phyloP scores from a whole-genome alignment of 2,113 vertebrate species.

The Toxotes chatareus region DNA sequence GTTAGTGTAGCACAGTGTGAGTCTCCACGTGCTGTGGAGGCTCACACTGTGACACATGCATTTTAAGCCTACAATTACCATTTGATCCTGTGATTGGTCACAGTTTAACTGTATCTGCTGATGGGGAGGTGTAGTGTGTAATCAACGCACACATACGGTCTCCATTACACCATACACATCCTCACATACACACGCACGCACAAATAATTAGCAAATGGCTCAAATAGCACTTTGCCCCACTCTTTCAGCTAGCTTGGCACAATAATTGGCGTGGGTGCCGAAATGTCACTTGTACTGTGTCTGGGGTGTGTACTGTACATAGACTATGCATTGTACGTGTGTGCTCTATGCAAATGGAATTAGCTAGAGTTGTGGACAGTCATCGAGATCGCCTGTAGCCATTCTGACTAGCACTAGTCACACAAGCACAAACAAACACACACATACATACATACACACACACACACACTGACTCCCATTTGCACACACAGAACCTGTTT shows the following conservation, averaged over 20 bases:
- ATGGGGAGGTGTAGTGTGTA: conserved; percentile 27
- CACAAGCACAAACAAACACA: not conserved
- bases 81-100: conserved; percentile 57
- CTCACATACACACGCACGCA: conserved; percentile 9
- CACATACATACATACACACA: not conserved
- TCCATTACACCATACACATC: conserved; percentile 14
- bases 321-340: not conserved
- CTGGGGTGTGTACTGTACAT: not conserved
- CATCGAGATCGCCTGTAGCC: conserved; percentile 33
- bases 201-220: conserved; percentile 33
- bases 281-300: conserved; percentile 35
- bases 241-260: conserved; percentile 3
- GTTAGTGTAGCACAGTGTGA: conserved; percentile 13
- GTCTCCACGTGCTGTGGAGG: conserved; percentile 1
- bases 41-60: conserved; percentile 44
- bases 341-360: not conserved
- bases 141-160: conserved; percentile 23
- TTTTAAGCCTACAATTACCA: conserved; percentile 58
- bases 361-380: conserved; percentile 31
- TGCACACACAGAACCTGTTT: conserved; percentile 40
- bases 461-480: conserved; percentile 16
- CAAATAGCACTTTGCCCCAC: conserved; percentile 27
- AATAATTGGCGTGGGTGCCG: conserved; percentile 16
- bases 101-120: conserved; percentile 19
- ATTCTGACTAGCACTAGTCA: conserved; percentile 34